phyloP scores from a whole-genome alignment of 2,888 invertebrate species.

The Drosophila fulvimacula region DNA sequence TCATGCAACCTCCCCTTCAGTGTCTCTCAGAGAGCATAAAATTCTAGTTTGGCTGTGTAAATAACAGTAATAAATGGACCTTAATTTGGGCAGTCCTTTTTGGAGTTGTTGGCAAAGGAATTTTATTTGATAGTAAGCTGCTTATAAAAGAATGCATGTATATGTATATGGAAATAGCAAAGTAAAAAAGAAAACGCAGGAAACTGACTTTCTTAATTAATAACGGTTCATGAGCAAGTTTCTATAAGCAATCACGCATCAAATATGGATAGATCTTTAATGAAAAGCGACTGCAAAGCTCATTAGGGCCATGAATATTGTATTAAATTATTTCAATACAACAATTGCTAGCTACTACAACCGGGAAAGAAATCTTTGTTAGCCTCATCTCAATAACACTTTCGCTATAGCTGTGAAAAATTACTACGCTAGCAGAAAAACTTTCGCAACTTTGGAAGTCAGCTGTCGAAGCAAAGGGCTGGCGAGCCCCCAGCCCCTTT shows the following conservation, averaged over 20 bases:
- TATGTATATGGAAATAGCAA: not conserved
- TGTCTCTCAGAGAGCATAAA: not conserved
- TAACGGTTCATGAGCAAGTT: not conserved
- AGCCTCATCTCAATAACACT: not conserved
- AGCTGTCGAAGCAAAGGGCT: slow-evolving; percentile 45
- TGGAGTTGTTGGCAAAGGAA: not conserved
- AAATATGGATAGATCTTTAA: slow-evolving; percentile 40
- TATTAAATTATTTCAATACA: slow-evolving; percentile 47
- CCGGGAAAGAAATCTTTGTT: not conserved
- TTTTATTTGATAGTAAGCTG: slow-evolving; percentile 14
- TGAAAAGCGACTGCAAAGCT: slow-evolving; percentile 45
- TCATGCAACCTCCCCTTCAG: not conserved
- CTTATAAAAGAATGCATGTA: not conserved
- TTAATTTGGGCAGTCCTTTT: slow-evolving; percentile 4
- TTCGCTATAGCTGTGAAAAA: slow-evolving; percentile 46
- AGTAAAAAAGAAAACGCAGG: not conserved
- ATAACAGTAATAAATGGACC: slow-evolving; percentile 22
- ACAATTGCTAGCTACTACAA: slow-evolving; percentile 20
- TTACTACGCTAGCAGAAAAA: slow-evolving; percentile 36
- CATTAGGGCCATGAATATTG: slow-evolving; percentile 53
- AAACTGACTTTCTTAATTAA: not conserved
- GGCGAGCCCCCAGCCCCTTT: not conserved
- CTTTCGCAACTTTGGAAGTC: slow-evolving; percentile 48
- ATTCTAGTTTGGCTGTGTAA: slow-evolving; percentile 10
- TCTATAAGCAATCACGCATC: slow-evolving; percentile 1